Percentiles rank a stretch among this genome's conserved stretches.
Evolutionary conservation across 2,888 invertebrate species (phyloP).

Genomic region (Drosophila monieri): DNA sequence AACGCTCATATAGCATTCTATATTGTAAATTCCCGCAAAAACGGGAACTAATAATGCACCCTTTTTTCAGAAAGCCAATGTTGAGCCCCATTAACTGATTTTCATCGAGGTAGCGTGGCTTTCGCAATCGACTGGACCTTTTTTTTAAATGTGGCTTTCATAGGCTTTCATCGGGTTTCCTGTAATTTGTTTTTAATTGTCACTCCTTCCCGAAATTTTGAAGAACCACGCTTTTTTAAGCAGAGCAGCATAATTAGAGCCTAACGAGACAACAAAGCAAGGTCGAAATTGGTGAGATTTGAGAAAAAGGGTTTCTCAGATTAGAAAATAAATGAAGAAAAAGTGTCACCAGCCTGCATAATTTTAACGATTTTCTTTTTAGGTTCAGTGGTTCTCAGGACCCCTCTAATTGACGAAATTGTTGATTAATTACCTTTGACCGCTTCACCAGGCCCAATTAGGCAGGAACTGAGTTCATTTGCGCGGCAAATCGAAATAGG

Average conservation of each 20-base stretch:
- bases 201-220: constrained; percentile 46
- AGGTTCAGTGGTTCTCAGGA: constrained; percentile 20
- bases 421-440: constrained; percentile 71
- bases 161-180: constrained; percentile 50
- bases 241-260: constrained; percentile 70
- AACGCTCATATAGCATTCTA: no score
- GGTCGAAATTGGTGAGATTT: constrained; percentile 27
- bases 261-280: constrained; percentile 77
- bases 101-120: neutral
- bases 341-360: constrained; percentile 65
- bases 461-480: constrained; percentile 33
- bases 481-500: constrained; percentile 3
- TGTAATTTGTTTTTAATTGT: constrained; percentile 75
- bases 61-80: neutral
- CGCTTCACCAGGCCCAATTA: constrained; percentile 61
- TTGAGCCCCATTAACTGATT: neutral
- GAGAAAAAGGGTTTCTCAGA: constrained; percentile 41
- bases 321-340: constrained; percentile 22
- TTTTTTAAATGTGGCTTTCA: constrained; percentile 61
- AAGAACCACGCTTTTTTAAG: constrained; percentile 35
- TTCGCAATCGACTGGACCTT: neutral
- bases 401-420: constrained; percentile 57
- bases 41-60: neutral
- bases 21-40: neutral
- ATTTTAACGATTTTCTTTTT: constrained; percentile 68